A percentile compares a stretch with the other conserved stretches of the same genome.
These are phyloP conservation scores for Ailurus styani DNA, from an alignment of 2,113 vertebrate genomes.

Conservation along the genomic window DNA sequence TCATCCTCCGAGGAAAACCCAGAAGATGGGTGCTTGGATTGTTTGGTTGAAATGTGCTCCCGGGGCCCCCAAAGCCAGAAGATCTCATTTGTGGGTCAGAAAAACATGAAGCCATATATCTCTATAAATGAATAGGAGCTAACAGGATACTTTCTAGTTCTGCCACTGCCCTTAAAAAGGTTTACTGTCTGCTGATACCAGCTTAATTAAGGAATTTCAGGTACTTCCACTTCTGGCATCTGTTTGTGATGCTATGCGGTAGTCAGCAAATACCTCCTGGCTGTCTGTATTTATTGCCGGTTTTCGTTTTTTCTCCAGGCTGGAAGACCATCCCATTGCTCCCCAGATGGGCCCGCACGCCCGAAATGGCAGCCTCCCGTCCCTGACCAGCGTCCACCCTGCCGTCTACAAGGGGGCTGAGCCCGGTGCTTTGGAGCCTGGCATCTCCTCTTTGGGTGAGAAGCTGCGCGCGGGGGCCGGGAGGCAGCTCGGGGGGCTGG, in stretches of 20 bases:
- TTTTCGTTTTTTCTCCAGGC: conserved; percentile 67
- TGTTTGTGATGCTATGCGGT: fast-evolving
- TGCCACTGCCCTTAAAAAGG: neutral
- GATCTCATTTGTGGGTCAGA: neutral
- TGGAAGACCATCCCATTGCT: conserved; percentile 63
- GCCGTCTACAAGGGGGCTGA: conserved; percentile 77
- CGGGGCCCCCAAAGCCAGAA: neutral
- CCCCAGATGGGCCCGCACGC: conserved; percentile 32
- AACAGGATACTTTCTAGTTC: neutral
- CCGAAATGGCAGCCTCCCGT: conserved; percentile 64
- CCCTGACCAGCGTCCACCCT: conserved; percentile 64
- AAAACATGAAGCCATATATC: neutral
- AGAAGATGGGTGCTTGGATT: neutral
- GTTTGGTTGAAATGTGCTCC: neutral
- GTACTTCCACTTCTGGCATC: neutral
- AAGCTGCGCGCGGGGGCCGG: neutral
- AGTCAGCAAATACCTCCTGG: fast-evolving
- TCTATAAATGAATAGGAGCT: neutral
- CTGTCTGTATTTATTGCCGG: neutral
- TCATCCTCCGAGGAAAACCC: neutral
- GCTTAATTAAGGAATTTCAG: neutral
- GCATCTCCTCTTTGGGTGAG: conserved; percentile 82
- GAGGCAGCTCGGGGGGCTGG: neutral
- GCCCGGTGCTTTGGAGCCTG: conserved; percentile 76
- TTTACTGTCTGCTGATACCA: neutral